A percentile compares a stretch with the other conserved stretches of the same genome.
Evolutionary conservation across 2,113 vertebrate species (phyloP).

Genomic region (Ammospiza caudacuta): DNA sequence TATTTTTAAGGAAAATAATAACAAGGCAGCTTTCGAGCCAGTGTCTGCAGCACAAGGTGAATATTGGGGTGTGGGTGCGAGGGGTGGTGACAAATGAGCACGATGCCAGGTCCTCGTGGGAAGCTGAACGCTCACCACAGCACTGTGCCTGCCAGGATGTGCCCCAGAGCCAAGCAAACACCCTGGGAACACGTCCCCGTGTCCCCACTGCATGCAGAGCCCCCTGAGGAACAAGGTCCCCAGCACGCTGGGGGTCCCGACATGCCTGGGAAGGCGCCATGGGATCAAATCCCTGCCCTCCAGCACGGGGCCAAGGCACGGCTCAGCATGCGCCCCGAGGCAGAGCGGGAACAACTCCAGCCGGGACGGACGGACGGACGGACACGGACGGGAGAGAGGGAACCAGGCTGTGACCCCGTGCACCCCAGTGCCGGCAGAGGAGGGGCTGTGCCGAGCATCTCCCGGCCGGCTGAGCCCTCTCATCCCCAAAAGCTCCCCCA

Average conservation of each 20-base stretch:
- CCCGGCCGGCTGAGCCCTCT: neutral
- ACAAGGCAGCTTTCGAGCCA: conserved; percentile 27
- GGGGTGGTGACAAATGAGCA: neutral
- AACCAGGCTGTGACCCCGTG: fast-evolving
- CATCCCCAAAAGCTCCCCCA: fast-evolving
- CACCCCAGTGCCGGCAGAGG: fast-evolving
- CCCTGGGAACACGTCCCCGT: neutral
- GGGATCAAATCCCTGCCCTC: neutral
- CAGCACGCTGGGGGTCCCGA: neutral
- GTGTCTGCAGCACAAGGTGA: conserved; percentile 49
- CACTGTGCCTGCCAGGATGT: neutral
- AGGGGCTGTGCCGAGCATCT: neutral
- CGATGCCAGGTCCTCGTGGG: neutral
- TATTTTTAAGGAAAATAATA: conserved; percentile 39
- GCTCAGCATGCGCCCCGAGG: neutral
- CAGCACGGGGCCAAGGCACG: fast-evolving
- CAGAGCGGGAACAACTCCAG: neutral
- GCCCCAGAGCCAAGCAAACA: neutral
- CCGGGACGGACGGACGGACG: fast-evolving
- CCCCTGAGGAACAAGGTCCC: neutral
- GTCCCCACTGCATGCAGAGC: neutral
- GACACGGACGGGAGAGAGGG: neutral
- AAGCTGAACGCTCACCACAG: neutral
- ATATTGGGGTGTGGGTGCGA: neutral
- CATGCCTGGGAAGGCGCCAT: neutral